phyloP scores from a whole-genome alignment of 1,140 invertebrate species.

The Leptopilina boulardi region DNA sequence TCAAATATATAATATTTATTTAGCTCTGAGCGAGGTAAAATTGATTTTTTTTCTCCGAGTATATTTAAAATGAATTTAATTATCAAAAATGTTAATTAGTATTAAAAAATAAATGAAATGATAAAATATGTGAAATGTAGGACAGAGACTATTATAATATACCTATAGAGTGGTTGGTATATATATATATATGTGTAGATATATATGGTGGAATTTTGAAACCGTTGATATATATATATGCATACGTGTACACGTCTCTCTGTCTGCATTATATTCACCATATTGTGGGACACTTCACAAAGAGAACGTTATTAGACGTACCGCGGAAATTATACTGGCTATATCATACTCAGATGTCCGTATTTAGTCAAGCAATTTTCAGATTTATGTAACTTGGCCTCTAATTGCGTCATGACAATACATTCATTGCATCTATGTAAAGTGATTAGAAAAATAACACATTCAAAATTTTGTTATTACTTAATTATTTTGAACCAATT shows the following conservation, averaged over 20 bases:
- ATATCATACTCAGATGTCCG: slow-evolving; percentile 40
- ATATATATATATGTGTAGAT: not conserved
- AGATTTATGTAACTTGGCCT: slow-evolving; percentile 35
- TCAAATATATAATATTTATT: no score
- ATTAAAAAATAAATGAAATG: no score
- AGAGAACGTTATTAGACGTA: slow-evolving; percentile 59
- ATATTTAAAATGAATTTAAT: no score
- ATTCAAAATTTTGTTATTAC: no score
- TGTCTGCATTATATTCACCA: slow-evolving; percentile 42
- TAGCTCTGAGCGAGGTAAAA: no score
- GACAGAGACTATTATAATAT: not conserved
- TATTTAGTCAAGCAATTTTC: slow-evolving; percentile 43
- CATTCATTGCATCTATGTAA: no score
- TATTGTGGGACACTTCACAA: slow-evolving; percentile 48
- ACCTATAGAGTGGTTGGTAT: not conserved
- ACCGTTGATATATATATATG: not conserved
- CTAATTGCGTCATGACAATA: not conserved
- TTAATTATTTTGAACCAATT: no score
- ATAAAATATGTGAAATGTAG: not conserved
- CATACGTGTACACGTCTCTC: not conserved
- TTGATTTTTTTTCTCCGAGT: no score
- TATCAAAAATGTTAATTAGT: no score
- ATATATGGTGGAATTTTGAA: not conserved
- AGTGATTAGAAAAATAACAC: no score
- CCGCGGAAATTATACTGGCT: slow-evolving; percentile 56